These are phyloP conservation scores for Oryzias celebensis DNA, from an alignment of 2,113 vertebrate species.

Conservation along the genomic window DNA sequence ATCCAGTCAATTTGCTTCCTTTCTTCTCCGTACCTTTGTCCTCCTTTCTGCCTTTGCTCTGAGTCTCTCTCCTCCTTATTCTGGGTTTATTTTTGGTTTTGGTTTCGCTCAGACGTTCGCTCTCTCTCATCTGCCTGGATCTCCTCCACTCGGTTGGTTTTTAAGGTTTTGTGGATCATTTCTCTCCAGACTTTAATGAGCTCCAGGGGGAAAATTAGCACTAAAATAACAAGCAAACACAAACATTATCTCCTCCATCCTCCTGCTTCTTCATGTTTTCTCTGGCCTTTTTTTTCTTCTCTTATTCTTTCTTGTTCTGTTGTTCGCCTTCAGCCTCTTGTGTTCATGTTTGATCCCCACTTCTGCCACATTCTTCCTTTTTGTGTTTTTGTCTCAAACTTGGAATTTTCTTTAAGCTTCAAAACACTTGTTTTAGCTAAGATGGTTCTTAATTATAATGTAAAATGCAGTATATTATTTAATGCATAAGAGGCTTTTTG, in stretches of 20 bases:
- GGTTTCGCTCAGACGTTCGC: not conserved
- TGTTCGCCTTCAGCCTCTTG: constrained; percentile 8
- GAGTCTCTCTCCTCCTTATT: not conserved
- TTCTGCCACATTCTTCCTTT: not conserved
- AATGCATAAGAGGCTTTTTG: not conserved
- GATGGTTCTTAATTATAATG: not conserved
- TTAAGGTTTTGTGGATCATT: constrained; percentile 67
- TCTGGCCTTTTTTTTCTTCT: not conserved
- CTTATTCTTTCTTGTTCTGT: constrained; percentile 15
- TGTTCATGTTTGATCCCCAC: constrained; percentile 9
- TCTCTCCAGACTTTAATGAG: constrained; percentile 79
- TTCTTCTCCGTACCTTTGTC: not conserved
- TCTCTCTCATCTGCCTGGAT: not conserved
- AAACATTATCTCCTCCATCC: constrained; percentile 58
- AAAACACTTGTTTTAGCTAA: not conserved
- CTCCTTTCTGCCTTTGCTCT: constrained; percentile 2
- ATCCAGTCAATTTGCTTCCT: not conserved
- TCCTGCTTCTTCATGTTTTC: constrained; percentile 11
- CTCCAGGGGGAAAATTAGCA: constrained; percentile 73
- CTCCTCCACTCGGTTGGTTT: constrained; percentile 64
- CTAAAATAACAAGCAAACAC: constrained; percentile 75
- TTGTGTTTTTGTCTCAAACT: not conserved
- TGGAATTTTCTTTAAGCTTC: not conserved
- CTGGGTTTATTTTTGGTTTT: constrained; percentile 1
- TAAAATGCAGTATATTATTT: not conserved